Evolutionary conservation across 2,797 vertebrate species (phyloP).

Genomic region (Pagetopsis macropterus): DNA sequence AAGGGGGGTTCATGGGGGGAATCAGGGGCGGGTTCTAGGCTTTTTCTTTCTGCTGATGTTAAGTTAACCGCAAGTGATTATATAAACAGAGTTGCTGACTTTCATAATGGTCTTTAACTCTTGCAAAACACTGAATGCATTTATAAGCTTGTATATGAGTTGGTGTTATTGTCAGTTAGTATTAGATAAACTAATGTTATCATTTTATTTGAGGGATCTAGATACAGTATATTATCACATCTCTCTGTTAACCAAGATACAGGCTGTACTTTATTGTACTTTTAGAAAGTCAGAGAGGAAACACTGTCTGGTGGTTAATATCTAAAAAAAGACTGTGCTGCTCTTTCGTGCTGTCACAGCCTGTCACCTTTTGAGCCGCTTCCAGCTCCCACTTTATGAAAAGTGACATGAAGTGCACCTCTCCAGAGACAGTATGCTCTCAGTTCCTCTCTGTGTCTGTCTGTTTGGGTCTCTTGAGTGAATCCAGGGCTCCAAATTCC

Average conservation of each 20-base stretch:
- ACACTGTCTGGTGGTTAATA: not conserved
- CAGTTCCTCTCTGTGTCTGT: slow-evolving; percentile 39
- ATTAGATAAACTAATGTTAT: not conserved
- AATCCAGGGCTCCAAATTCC: slow-evolving; percentile 39
- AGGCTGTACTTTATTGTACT: not conserved
- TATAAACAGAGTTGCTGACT: not conserved
- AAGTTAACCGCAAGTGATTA: not conserved
- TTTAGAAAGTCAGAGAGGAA: not conserved
- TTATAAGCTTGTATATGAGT: not conserved
- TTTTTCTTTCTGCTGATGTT: not conserved
- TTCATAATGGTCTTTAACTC: not conserved
- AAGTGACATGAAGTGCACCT: slow-evolving; percentile 44
- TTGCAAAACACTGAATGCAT: not conserved
- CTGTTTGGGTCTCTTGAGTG: slow-evolving; percentile 43
- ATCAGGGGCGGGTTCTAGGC: too few relatives aligned
- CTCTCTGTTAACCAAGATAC: not conserved
- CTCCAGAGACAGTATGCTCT: slow-evolving; percentile 32
- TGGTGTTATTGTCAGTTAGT: not conserved
- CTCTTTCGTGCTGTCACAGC: slow-evolving; percentile 22
- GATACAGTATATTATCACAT: too few relatives aligned
- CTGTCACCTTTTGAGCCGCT: slow-evolving; percentile 28
- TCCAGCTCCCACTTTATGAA: slow-evolving; percentile 27
- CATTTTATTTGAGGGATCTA: too few relatives aligned
- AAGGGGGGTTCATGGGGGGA: too few relatives aligned
- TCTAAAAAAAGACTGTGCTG: slow-evolving; percentile 7